phyloP scores from a whole-genome alignment of 1,140 invertebrate genomes.

The roundworm (Caenorhabditis elegans) region DNA sequence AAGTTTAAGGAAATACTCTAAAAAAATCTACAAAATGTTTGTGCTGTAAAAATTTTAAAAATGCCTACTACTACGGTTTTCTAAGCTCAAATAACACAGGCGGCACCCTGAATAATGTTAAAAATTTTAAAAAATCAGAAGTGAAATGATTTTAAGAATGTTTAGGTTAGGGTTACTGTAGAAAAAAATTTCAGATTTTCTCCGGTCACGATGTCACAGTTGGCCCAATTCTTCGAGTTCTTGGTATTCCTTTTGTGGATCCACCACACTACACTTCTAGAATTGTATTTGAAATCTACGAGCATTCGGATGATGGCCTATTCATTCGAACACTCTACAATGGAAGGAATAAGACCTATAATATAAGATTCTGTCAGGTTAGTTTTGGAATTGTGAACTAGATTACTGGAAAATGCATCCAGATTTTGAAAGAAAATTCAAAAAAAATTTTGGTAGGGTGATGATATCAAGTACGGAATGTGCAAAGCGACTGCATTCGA shows the following conservation, averaged over 20 bases:
- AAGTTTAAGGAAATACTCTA: too few relatives aligned
- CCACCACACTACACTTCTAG: conserved; percentile 24
- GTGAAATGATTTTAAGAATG: too few relatives aligned
- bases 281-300: conserved; percentile 23
- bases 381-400: background rate
- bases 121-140: too few relatives aligned
- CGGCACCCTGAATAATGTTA: too few relatives aligned
- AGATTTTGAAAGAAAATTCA: too few relatives aligned
- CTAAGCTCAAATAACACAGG: too few relatives aligned
- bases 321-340: background rate
- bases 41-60: too few relatives aligned
- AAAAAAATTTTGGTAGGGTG: background rate
- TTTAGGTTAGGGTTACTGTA: too few relatives aligned
- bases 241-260: conserved; percentile 39
- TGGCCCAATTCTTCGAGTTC: conserved; percentile 30
- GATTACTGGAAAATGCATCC: too few relatives aligned
- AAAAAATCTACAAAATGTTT: too few relatives aligned
- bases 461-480: conserved; percentile 13
- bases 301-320: background rate
- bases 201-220: conserved; percentile 42
- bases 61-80: too few relatives aligned
- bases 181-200: conserved; percentile 35
- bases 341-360: background rate
- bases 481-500: background rate
- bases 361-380: conserved; percentile 2